Evolutionary conservation across 2,888 invertebrate genomes (phyloP), one percentile per base, ranked within the genome.

Genomic region (Agriotes lineatus): DNA sequence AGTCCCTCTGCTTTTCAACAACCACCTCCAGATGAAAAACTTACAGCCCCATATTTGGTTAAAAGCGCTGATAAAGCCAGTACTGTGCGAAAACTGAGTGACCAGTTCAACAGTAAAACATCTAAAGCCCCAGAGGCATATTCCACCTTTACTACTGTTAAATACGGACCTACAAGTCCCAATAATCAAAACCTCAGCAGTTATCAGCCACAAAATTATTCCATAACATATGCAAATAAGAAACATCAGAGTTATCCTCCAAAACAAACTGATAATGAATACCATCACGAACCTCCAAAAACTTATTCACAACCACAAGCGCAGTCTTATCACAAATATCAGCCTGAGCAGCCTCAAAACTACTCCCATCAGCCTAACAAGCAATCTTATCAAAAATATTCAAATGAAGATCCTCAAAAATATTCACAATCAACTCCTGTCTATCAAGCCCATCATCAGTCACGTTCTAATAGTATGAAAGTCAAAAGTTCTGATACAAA

Each of bases 21-120:
- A 14, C 58, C 59, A 16, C 66, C 72, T 37, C 74, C 59, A 22
- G 67, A 67, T 16, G 80, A 81, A 25, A 81, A 79, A 72, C 56
- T 79, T 2, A 74, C 76, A 10, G 76, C 82, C 3, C 77, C 81
- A 5, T 81, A 81, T 74, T 67, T 81, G 18, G 74, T 77, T 0
- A 82, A 79, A 72, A 78, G 66, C 61, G 67, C 75, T 5, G 80
- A 78, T 9, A 76, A 75, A 20, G 76, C 72, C 25, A 80, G 75
- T 52, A 78, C 76, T n/a, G 83, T 84, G 5, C 74, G 82, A 64
- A 84, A 83, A 74, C 68, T 84, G 22, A 84, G 83, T 61, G 83
- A 80, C 2, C 82, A 84, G 64, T 84, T 82, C 70, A 80, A 83
- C 60, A 79, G 71, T 39, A 62, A 80, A 45, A 72, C 19, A 5